Base-by-base conservation (phyloP, 2,113 vertebrate species). In the Cyphomyrus plagiostoma region DNA sequence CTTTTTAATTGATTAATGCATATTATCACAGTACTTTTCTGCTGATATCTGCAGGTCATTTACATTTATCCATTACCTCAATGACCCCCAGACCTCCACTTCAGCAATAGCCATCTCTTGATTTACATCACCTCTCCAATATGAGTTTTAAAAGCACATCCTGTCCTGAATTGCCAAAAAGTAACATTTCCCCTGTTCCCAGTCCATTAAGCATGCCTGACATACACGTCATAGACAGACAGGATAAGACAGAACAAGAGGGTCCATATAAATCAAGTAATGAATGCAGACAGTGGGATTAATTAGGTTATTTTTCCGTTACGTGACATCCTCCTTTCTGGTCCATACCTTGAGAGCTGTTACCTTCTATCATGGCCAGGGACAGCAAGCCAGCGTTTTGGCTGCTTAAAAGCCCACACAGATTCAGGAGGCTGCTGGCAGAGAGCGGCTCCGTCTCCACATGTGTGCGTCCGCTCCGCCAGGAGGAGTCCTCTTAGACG, bases 11-110 rank as follows among this genome's bases (percentile, higher is more conserved):
- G 19, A 88, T 58, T 23, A 88, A 62, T 45, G 53, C 56, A 42
- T 66, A 58, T 88, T 66, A 66, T 62, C 35, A 49, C 15, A 88
- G 26, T 50, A 30, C 4, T 42, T 58, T 58, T 66, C 46, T 88
- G 52, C 35, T 88, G 86, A 62, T 62, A 58, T 30, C 35, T 62
- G 86, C 30, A 45, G 48, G 39, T 52, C 86, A 88, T 88, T 88
- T 39, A 88, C 56, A 58, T 88, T 93, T 91, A 94, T 92, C 92
- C 88, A 92, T 94, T 92, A 94, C 92, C 92, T 93, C 92, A 94
- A 93, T 94, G 88, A 89, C 91, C 91, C 89, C 89, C 91, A 9
- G 89, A 92, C 91, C 92, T 88, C 88, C 91, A 92, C 90, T 45
- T 62, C 77, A 56, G 80, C 13, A 62, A 26, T 84, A 46, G 89